Percentiles rank a stretch among this genome's conserved stretches.
Evolutionary conservation across 2,888 invertebrate genomes (phyloP).

Genomic region (Allophyes oxyacanthae): DNA sequence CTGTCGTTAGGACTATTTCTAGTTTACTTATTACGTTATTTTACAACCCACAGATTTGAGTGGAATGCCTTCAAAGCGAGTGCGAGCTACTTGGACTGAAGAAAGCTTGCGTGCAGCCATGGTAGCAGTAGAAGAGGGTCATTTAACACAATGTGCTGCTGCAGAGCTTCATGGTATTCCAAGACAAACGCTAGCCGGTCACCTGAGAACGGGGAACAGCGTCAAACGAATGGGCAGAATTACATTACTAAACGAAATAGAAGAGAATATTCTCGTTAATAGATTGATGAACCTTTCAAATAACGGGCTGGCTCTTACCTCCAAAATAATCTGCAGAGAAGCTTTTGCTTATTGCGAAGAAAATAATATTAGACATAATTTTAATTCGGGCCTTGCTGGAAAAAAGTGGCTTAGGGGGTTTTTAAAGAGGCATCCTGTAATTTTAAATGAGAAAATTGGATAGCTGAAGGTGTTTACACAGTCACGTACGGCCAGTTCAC

Average conservation of each 20-base stretch:
- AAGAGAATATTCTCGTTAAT: conserved; percentile 15
- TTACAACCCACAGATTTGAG: not conserved
- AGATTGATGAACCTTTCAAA: not conserved
- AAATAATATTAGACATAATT: conserved; percentile 13
- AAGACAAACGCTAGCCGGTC: conserved; percentile 4
- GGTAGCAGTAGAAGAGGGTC: conserved; percentile 5
- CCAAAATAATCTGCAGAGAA: not conserved
- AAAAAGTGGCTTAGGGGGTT: conserved; percentile 3
- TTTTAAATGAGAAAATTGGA: not conserved
- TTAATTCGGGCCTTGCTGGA: conserved; percentile 18
- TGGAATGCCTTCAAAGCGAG: not conserved
- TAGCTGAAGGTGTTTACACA: too few relatives aligned
- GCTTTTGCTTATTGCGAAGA: conserved; percentile 16
- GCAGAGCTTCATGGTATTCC: conserved; percentile 13
- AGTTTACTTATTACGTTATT: not conserved
- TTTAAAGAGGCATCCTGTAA: conserved; percentile 4
- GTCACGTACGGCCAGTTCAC: too few relatives aligned
- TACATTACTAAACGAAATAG: not conserved
- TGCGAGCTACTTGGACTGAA: conserved; percentile 18
- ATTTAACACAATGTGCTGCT: conserved; percentile 2
- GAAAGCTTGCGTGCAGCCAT: conserved; percentile 18
- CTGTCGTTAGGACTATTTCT: not conserved
- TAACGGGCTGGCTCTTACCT: not conserved
- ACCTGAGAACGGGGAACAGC: conserved; percentile 13
- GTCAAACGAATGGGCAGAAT: conserved; percentile 5